Conservation (phyloP, 1,140 invertebrate species). For the Panulirus ornatus region DNA sequence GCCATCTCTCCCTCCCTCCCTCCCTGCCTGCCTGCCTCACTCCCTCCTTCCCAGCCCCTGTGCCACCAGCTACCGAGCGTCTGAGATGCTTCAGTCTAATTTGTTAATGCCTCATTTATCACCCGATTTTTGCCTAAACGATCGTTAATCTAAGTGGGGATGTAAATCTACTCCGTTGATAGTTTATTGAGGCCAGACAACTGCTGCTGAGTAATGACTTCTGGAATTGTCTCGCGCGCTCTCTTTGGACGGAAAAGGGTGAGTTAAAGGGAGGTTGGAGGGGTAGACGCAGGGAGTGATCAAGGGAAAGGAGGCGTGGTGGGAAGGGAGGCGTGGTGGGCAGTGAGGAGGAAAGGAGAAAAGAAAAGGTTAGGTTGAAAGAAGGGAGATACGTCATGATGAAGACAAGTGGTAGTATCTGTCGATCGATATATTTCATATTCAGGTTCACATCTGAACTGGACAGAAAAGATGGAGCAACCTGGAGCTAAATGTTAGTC, state of each 20-base stretch:
- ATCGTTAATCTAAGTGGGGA: constrained; percentile 49
- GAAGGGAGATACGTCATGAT: too few relatives aligned
- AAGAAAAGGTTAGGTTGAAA: neutral
- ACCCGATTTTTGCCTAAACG: constrained; percentile 35
- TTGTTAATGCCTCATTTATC: constrained; percentile 50
- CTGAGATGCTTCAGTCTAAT: constrained; percentile 40
- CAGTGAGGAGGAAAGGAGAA: neutral
- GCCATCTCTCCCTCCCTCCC: neutral
- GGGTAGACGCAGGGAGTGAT: neutral
- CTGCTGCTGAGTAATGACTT: constrained; percentile 42
- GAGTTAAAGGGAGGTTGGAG: neutral
- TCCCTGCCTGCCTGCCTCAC: neutral
- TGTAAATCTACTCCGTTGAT: constrained; percentile 46
- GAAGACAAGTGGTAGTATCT: too few relatives aligned
- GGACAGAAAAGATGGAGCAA: too few relatives aligned
- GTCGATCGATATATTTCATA: too few relatives aligned
- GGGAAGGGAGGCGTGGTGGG: neutral
- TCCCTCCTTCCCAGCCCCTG: neutral
- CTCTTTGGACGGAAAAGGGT: constrained; percentile 1
- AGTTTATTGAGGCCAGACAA: constrained; percentile 47
- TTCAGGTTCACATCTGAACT: too few relatives aligned
- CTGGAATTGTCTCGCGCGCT: constrained; percentile 25
- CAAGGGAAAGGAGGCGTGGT: neutral
- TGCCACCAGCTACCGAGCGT: too few relatives aligned
- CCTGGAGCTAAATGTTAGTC: too few relatives aligned